A percentile compares a stretch with the other conserved stretches of the same genome.
Conservation (phyloP, 2,797 vertebrate genomes). For the Etheostoma nigrum region DNA sequence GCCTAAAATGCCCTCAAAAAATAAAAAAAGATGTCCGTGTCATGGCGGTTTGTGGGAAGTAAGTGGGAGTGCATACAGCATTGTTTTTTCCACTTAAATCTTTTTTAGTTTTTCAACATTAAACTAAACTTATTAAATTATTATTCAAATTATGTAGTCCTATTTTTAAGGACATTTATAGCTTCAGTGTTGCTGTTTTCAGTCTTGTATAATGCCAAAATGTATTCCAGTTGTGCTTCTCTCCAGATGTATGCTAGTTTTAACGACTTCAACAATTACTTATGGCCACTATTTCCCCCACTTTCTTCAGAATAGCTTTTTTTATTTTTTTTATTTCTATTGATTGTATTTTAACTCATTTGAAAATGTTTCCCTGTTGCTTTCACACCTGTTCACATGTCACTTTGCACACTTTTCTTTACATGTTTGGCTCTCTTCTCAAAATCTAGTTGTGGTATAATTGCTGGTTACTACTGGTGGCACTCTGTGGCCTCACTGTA, state of each 20-base stretch:
- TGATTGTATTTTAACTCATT: neutral
- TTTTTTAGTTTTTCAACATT: neutral
- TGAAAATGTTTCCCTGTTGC: neutral
- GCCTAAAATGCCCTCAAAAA: too few species aligned
- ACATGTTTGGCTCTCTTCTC: neutral
- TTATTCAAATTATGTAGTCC: neutral
- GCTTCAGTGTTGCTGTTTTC: neutral
- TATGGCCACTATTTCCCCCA: neutral
- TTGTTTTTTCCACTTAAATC: neutral
- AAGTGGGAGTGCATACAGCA: too few species aligned
- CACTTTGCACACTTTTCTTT: neutral
- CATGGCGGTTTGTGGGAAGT: too few species aligned
- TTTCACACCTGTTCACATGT: too few species aligned
- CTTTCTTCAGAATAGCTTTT: neutral
- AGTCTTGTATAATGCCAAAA: neutral
- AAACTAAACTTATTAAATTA: neutral
- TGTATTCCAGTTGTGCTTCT: neutral
- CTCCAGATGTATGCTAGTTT: neutral
- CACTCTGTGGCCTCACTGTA: neutral
- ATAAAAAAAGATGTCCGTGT: too few species aligned
- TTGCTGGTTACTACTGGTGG: neutral
- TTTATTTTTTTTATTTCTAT: too few species aligned
- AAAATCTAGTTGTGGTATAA: neutral
- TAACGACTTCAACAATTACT: too few species aligned
- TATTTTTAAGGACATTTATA: neutral